Base-by-base conservation (phyloP, 2,888 invertebrate species). In the Erynnis tages region DNA sequence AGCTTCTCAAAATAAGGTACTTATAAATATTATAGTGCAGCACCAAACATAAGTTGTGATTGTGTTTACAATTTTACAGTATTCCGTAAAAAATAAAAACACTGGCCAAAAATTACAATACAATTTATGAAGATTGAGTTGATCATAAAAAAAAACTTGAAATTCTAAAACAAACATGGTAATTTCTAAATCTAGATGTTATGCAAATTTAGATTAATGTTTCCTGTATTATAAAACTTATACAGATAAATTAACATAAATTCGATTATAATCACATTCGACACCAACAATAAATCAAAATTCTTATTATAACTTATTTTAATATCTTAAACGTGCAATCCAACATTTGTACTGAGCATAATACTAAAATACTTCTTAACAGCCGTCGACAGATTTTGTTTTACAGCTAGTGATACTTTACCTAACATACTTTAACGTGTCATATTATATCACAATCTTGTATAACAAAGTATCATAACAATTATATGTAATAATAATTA, bases 71-170 rank as follows among this genome's bases (percentile, higher is more conserved):
- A 43, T 43, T 27, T 30, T 16, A 43, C 17, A 19, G 5, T 11
- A 19, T 35, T n/a, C 10, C 17, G 35, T 35, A 35, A 35, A 17
- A 35, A 35, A 35, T 35, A 35, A n/a, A n/a, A n/a, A 35, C 35
- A 35, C 35, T 35, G 35, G 19, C 35, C 35, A 19, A 17, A 35
- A 35, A 35, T 8, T 3, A 16, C 14, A 16, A 34, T 14, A 32
- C 14, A 7, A 32, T 16, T 14, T 34, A 16, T 16, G 34, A 34
- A 8, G 5, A 16, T n/a, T 16, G 16, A 34, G 34, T 34, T 34
- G 16, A 8, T n/a, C 10, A n/a, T 4, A 27, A 6, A 30, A 30
- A 25, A 6, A 7, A 25, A 25, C 2, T 25, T 25, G n/a, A 2
- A n/a, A n/a, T n/a, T 1, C 8, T 1, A 25, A 29, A 34, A 8